Conservation (phyloP, 1,140 invertebrate genomes). For the Heliconius nattereri region DNA sequence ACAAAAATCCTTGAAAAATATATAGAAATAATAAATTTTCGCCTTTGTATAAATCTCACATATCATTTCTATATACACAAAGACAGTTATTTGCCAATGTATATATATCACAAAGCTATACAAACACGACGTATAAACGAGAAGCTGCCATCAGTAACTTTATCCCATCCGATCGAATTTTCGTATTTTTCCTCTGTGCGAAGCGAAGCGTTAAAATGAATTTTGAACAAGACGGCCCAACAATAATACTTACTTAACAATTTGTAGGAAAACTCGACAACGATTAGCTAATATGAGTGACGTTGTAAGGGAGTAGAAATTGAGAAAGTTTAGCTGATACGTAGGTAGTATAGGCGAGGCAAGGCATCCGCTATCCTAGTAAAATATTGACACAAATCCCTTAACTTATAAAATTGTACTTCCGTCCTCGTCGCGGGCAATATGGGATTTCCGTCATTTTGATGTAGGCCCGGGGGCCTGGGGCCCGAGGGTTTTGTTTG, state of each 20-base stretch:
- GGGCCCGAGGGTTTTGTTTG: conserved; percentile 62
- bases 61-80: background rate
- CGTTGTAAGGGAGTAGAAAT: conserved; percentile 53
- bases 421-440: conserved; percentile 71
- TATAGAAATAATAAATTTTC: background rate
- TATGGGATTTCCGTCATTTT: conserved; percentile 80
- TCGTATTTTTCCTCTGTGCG: conserved; percentile 66
- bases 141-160: conserved; percentile 54
- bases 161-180: conserved; percentile 55
- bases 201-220: conserved; percentile 65
- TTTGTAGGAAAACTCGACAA: conserved; percentile 54
- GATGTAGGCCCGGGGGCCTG: conserved; percentile 68
- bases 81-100: conserved; percentile 9
- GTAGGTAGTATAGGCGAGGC: conserved; percentile 27
- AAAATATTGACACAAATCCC: conserved; percentile 81
- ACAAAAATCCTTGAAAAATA: background rate
- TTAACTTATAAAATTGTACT: conserved; percentile 80
- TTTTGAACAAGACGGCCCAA: conserved; percentile 58
- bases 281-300: conserved; percentile 62
- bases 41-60: background rate
- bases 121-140: conserved; percentile 51
- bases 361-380: conserved; percentile 69
- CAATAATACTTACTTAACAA: conserved; percentile 72
- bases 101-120: conserved; percentile 54
- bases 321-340: conserved; percentile 62